These are phyloP conservation scores for Bolinopsis microptera DNA, from an alignment of 37 sponge, comb jelly and placozoan species.

Conservation along the genomic window DNA sequence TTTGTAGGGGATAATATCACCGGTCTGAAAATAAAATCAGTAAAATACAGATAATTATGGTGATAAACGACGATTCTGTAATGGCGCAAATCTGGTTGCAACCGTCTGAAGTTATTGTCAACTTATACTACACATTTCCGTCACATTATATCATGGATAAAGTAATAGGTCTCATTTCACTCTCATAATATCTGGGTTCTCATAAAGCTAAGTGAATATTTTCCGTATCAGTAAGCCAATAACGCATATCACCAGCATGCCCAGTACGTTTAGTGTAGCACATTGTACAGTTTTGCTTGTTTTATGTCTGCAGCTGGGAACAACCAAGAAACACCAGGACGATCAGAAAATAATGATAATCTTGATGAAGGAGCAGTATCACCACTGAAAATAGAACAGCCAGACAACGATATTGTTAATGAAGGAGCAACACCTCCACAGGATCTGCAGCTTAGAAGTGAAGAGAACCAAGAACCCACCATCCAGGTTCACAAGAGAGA, in stretches of 20 bases:
- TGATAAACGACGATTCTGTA: too few relatives aligned
- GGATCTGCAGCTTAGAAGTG: background rate
- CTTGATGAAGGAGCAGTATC: background rate
- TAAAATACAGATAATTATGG: background rate
- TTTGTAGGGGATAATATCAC: background rate
- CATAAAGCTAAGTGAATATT: background rate
- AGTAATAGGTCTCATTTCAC: too few relatives aligned
- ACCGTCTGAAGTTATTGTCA: too few relatives aligned
- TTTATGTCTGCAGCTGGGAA: background rate
- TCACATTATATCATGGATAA: too few relatives aligned
- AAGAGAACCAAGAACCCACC: background rate
- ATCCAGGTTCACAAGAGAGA: background rate
- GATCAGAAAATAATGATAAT: background rate
- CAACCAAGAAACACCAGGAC: background rate
- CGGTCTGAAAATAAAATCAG: constrained; percentile 4
- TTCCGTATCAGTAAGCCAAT: background rate
- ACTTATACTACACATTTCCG: too few relatives aligned
- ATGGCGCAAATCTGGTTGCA: too few relatives aligned
- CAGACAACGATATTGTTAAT: background rate
- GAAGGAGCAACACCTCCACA: background rate
- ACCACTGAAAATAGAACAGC: background rate
- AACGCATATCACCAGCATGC: background rate
- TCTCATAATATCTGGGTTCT: background rate
- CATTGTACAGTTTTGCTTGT: background rate
- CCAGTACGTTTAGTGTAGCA: background rate